Evolutionary conservation across 2,113 vertebrate species (phyloP), one percentile per base, ranked within the genome.

Genomic region (Pterophyllum scalare): DNA sequence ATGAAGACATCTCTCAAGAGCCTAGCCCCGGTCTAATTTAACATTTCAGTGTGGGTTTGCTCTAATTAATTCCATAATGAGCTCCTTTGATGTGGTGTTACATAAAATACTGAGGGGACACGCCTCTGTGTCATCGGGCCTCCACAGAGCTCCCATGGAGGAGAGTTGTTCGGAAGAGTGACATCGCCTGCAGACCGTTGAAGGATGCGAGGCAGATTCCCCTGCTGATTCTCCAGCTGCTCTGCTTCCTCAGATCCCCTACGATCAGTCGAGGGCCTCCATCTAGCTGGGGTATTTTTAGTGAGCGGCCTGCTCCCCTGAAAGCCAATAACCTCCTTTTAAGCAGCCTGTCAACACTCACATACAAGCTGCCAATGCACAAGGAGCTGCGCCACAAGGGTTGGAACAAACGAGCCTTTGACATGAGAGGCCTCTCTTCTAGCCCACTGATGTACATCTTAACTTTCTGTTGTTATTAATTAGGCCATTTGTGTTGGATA

Each of bases 1-100:
- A 76, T 60, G 67, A 43, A 62, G 65, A 31, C 7, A 3, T 57
- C 78, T 93, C 90, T 82, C 38, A 59, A 84, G 90, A 90, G 59
- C n/a, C 59, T n/a, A 43, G 49, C 64, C 57, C 6, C 52, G 59
- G 59, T 86, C 85, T 89, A 89, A 88, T 93, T 91, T 43, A 49
- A 77, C 40, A 43, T 54, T 70, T 85, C 77, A 22, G 60, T 84
- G 83, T 81, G 76, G 74, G 49, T 76, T 80, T 82, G 87, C 79
- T 88, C 91, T 93, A 93, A 93, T 95, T 92, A 93, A 87, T 92
- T 75, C 79, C 78, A 57, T 93, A 93, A 95, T 92, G 86, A 93
- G 82, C 52, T 76, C 65, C 43, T 89, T 84, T 93, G 82, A 92
- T 93, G 82, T 82, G 38, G 49, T 77, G 77, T 91, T 90, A 60